These are phyloP conservation scores for Haliclona indistincta DNA, from an alignment of 37 sponge, comb jelly and placozoan genomes.

Conservation along the genomic window DNA sequence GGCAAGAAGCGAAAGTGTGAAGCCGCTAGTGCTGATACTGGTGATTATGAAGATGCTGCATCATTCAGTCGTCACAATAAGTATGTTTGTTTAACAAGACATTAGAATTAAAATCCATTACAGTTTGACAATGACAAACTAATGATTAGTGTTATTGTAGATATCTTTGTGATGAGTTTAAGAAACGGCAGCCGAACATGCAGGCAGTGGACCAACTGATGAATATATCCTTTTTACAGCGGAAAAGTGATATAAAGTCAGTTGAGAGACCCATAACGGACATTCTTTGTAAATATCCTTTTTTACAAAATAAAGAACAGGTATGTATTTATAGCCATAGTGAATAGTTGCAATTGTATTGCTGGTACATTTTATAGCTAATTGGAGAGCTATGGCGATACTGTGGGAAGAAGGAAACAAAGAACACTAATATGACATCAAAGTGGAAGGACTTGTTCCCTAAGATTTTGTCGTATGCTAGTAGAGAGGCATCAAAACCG, in stretches of 20 bases:
- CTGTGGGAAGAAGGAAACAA: background rate
- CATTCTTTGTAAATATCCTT: background rate
- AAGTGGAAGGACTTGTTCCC: too few species aligned
- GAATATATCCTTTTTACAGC: background rate
- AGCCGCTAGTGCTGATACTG: background rate
- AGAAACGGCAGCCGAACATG: background rate
- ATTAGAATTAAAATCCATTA: too few species aligned
- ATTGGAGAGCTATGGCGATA: background rate
- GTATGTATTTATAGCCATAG: background rate
- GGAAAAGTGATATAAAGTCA: background rate
- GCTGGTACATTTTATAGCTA: background rate
- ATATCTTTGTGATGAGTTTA: background rate
- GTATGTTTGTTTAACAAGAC: too few species aligned
- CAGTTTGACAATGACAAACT: too few species aligned
- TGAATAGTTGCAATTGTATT: background rate
- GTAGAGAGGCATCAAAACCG: too few species aligned
- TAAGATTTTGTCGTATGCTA: too few species aligned
- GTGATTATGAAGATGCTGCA: background rate
- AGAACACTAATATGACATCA: background rate
- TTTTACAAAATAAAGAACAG: background rate
- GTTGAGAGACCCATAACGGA: background rate
- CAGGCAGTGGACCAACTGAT: background rate
- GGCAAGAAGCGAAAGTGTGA: background rate
- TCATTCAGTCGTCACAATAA: background rate
- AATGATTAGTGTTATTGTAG: too few species aligned